Evolutionary conservation across 2,113 vertebrate species (phyloP).

Genomic region (Pterophyllum scalare): DNA sequence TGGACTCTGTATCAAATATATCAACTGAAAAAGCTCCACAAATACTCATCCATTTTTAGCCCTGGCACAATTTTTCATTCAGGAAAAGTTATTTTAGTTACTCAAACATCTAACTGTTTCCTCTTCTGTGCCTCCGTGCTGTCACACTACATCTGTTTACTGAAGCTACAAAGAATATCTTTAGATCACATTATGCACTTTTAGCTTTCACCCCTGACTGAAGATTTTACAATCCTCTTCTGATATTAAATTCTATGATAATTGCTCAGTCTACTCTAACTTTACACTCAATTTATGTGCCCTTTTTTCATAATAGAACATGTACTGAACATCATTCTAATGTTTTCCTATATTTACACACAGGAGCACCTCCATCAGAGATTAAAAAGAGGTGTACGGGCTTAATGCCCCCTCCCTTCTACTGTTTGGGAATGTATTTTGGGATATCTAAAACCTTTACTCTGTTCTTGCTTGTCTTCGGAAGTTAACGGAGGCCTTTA

Average conservation of each 20-base stretch:
- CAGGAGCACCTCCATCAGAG: not conserved
- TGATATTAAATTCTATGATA: not conserved
- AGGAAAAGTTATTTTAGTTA: not conserved
- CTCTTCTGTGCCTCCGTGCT: not conserved
- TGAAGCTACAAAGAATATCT: not conserved
- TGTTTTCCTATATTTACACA: not conserved
- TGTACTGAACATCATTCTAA: not conserved
- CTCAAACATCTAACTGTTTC: not conserved
- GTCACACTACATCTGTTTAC: constrained; percentile 1
- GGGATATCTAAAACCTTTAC: not conserved
- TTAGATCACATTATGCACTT: constrained; percentile 2
- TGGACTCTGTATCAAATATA: no score
- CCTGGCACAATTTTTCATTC: not conserved
- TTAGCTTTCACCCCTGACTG: not conserved
- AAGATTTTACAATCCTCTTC: not conserved
- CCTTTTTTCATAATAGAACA: not conserved
- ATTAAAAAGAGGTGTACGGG: not conserved
- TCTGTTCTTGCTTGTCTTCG: not conserved
- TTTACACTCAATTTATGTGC: not conserved
- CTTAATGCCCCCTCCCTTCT: not conserved
- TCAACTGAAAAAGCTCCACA: not conserved
- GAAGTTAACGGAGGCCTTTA: not conserved
- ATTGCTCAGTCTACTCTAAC: not conserved
- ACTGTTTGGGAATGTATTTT: not conserved
- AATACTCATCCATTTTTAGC: not conserved